These are phyloP conservation scores for Cisticola juncidis DNA, from an alignment of 2,113 vertebrate species.

Conservation along the genomic window DNA sequence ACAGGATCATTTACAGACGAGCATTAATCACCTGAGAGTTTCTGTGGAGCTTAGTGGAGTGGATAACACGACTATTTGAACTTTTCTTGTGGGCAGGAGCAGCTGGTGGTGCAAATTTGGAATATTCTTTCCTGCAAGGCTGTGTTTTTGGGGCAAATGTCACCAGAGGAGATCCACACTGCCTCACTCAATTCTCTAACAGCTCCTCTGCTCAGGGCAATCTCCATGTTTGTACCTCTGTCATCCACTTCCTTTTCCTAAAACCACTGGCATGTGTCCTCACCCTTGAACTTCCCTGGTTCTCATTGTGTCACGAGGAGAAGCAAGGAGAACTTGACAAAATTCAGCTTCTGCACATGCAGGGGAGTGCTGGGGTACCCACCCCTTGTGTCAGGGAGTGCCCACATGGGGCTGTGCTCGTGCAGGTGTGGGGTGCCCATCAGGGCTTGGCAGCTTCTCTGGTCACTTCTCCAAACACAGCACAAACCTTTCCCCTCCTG, in stretches of 20 bases:
- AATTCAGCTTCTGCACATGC: not conserved
- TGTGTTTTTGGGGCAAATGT: not conserved
- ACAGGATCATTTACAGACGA: not conserved
- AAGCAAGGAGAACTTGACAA: not conserved
- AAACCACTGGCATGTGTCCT: accelerated
- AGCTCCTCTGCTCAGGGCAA: not conserved
- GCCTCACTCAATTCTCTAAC: not conserved
- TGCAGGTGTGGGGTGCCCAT: not conserved
- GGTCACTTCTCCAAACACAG: not conserved
- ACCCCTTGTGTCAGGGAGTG: not conserved
- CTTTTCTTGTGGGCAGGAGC: not conserved
- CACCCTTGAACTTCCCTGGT: not conserved
- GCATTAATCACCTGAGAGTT: not conserved
- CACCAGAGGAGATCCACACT: not conserved
- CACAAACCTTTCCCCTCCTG: accelerated
- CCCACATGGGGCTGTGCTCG: not conserved
- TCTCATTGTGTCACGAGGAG: not conserved
- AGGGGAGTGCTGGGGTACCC: not conserved
- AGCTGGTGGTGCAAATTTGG: not conserved
- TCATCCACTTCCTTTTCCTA: not conserved
- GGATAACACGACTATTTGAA: not conserved
- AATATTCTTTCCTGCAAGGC: not conserved
- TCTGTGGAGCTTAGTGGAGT: not conserved
- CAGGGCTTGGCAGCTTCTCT: not conserved
- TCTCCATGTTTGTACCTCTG: accelerated